Base-by-base conservation (phyloP, 2,888 invertebrate species). In the Flexamia atlantica region DNA sequence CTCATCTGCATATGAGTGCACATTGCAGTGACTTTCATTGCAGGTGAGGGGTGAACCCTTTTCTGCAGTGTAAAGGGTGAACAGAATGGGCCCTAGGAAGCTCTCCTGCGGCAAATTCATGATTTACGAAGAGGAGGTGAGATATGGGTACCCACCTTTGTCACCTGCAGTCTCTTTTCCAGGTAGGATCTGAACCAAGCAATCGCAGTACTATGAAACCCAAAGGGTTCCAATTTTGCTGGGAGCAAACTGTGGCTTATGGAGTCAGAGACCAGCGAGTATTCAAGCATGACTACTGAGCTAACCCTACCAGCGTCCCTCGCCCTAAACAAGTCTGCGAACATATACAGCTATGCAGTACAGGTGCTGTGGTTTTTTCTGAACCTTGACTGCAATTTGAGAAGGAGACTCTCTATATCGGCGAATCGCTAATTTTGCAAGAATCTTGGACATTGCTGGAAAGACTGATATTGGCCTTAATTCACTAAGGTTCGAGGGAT, bases 391-490 rank as follows among this genome's bases (percentile, higher is more conserved):
- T 9, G 46, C 46, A 46, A 46, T 46, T 46, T 46, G 46, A 17
- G 46, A 46, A 46, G 46, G 10, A 46, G 12, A 12, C 17, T 46
- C 12, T 46, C 17, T 17, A 12, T 17, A 46, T 46, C 12, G 7
- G 17, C 23, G 53, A 23, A 53, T 53, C 23, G 3, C 53, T 23
- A 53, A 23, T 23, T 20, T 53, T 23, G 20, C 20, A 10, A 53
- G 53, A 0, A 53, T 10, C 23, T 53, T 53, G 20, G 20, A 53
- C 23, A 23, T 53, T 7, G 53, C 53, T 53, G 53, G 53, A 20
- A 53, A 53, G 14, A 53, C 23, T 23, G 53, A 53, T 53, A 53
- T 53, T 23, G 53, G 53, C 23, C 53, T 53, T 23, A 53, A 53
- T 23, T 53, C 1, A 23, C 23, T 23, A 5, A 53, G 20, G 14